phyloP scores from a whole-genome alignment of 2,797 vertebrate genomes.

The Mormyrops attenuatus region DNA sequence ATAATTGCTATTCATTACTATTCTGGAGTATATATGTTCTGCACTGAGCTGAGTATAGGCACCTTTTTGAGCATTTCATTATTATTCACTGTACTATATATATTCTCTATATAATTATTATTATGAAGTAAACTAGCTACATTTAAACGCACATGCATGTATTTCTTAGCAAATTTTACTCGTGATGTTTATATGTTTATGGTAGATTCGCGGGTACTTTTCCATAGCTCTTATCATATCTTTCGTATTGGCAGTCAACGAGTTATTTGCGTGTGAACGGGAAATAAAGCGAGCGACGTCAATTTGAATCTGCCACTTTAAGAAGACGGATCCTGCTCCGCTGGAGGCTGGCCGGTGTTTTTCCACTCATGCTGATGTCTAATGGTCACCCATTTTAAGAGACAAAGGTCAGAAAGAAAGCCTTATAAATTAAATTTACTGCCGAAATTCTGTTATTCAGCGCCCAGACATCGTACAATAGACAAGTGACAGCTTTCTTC shows the following conservation, averaged over 20 bases:
- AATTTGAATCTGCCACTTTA: constrained; percentile 44
- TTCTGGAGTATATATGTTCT: background rate
- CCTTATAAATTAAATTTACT: constrained; percentile 64
- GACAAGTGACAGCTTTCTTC: constrained; percentile 41
- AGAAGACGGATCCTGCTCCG: constrained; percentile 59
- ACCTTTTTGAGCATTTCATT: background rate
- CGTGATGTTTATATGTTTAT: background rate
- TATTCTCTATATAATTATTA: background rate
- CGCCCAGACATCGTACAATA: constrained; percentile 40
- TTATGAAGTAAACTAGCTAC: background rate
- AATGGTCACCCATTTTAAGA: constrained; percentile 75
- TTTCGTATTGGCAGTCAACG: background rate
- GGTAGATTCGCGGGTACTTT: background rate
- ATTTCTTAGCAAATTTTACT: background rate
- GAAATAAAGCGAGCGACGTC: constrained; percentile 3
- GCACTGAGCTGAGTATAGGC: background rate
- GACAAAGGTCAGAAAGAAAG: constrained; percentile 83
- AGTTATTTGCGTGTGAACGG: background rate
- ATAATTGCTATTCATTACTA: background rate
- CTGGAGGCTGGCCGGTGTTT: constrained; percentile 84
- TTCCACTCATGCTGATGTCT: constrained; percentile 87
- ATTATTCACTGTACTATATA: background rate
- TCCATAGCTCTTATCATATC: constrained; percentile 1
- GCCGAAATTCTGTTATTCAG: constrained; percentile 53
- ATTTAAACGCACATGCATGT: background rate